Evolutionary conservation across 2,888 invertebrate species (phyloP).

Genomic region (Sabellastarte sp.): DNA sequence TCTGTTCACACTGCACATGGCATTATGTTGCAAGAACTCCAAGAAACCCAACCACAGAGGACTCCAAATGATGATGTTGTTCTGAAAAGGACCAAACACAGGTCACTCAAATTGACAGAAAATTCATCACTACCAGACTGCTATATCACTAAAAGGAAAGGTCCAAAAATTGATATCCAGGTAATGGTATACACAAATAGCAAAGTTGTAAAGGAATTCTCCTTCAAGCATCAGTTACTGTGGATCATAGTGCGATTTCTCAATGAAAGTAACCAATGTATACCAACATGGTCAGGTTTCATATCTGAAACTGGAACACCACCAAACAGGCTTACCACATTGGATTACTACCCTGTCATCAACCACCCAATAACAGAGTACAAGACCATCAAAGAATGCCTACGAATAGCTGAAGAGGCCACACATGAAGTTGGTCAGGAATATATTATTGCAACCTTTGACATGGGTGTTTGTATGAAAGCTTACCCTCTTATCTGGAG

Average conservation of each 20-base stretch:
- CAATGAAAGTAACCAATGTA: neutral
- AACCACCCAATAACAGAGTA: constrained; percentile 16
- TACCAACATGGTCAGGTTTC: constrained; percentile 28
- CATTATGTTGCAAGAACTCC: constrained; percentile 35
- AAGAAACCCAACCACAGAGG: neutral
- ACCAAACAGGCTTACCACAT: constrained; percentile 24
- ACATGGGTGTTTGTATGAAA: constrained; percentile 32
- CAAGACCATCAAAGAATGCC: no score
- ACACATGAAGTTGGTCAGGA: constrained; percentile 20
- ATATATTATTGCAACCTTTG: constrained; percentile 33
- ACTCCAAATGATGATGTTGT: no score
- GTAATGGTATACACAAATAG: neutral
- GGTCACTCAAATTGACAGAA: neutral
- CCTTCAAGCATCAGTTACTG: neutral
- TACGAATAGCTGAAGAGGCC: constrained; percentile 8
- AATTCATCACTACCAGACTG: constrained; percentile 7
- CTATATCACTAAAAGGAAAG: neutral
- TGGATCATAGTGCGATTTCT: neutral
- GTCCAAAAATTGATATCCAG: neutral
- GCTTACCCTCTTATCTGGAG: constrained; percentile 27
- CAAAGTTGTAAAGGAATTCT: neutral
- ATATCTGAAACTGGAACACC: constrained; percentile 22
- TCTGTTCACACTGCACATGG: constrained; percentile 34
- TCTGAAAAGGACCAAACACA: neutral
- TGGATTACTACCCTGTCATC: constrained; percentile 21